A percentile compares a stretch with the other conserved stretches of the same genome.
Conservation (phyloP, 2,797 vertebrate species). For the Enteromius viviparus region DNA sequence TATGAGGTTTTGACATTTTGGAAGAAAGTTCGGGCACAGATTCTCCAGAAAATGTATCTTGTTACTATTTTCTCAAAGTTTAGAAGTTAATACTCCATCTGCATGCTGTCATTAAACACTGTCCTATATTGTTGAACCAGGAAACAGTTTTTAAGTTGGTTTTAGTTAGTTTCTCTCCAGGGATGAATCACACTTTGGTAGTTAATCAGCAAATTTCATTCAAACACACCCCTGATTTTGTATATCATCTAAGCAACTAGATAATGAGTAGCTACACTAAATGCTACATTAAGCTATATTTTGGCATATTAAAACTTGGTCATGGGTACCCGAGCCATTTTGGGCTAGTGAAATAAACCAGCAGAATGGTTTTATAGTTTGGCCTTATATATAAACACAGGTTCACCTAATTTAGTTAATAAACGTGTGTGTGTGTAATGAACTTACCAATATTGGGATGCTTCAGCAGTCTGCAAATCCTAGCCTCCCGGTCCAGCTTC, state of each 20-base stretch:
- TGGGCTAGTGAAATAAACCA: too few relatives aligned
- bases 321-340: not conserved
- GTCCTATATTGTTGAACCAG: too few relatives aligned
- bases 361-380: too few relatives aligned
- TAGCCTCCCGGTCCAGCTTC: conserved; percentile 94
- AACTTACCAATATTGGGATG: conserved; percentile 94
- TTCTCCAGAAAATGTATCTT: not conserved
- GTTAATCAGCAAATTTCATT: too few relatives aligned
- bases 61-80: not conserved
- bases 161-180: too few relatives aligned
- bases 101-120: too few relatives aligned
- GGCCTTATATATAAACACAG: not conserved
- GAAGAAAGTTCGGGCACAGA: not conserved
- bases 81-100: too few relatives aligned
- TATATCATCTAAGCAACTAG: too few relatives aligned
- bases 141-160: too few relatives aligned
- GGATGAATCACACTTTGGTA: too few relatives aligned
- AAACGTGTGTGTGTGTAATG: not conserved
- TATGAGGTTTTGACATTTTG: not conserved
- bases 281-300: not conserved
- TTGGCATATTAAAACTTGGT: not conserved
- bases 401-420: not conserved
- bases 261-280: not conserved
- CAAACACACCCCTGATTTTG: too few relatives aligned
- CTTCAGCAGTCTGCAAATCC: conserved; percentile 95